Base-by-base conservation (phyloP, 2,797 vertebrate species). In the Australoheros facetus region DNA sequence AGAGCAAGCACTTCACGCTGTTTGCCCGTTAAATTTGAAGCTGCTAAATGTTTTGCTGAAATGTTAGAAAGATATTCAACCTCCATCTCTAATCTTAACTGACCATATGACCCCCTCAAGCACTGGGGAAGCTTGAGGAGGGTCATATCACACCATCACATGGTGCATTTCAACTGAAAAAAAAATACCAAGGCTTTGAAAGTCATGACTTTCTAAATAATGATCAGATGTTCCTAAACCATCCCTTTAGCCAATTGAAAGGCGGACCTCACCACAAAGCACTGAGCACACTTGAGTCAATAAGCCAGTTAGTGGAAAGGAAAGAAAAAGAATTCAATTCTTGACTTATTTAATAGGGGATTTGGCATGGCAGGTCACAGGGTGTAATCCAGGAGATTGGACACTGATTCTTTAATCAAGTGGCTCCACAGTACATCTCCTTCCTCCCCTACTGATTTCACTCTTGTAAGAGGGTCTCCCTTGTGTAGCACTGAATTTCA, bases 401-500 rank as follows among this genome's bases (percentile, higher is more conserved):
- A 93, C 86, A 86, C 83, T 91, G 92, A 92, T 92, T 94, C 88
- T 85, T 87, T 94, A 93, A 95, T 93, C 85, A 82, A 92, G 90
- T 88, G 75, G 71, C 78, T 84, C 75, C 64, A 87, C 78, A 84
- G 87, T 87, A 81, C 83, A 87, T 91, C 85, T 86, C 78, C 51
- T 74, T 88, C 71, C 73, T 62, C 56, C 30, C 42, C 81, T 81
- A 66, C 75, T 6, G 45, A 78, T 77, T 80, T 84, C 21, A 4
- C 74, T 84, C 81, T 71, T 81, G 72, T 77, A 80, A 89, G 82
- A 88, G 57, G 72, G 81, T 86, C 75, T 87, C 88, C 73, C 83
- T 58, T 71, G 88, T 84, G 79, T 81, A 87, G 85, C 77, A 7
- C 76, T 82, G 90, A 91, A 93, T 93, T 89, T 91, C 88, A 93